A percentile compares a stretch with the other conserved stretches of the same genome.
phyloP scores from a whole-genome alignment of 2,797 vertebrate species.

The Gallirallus australis region DNA sequence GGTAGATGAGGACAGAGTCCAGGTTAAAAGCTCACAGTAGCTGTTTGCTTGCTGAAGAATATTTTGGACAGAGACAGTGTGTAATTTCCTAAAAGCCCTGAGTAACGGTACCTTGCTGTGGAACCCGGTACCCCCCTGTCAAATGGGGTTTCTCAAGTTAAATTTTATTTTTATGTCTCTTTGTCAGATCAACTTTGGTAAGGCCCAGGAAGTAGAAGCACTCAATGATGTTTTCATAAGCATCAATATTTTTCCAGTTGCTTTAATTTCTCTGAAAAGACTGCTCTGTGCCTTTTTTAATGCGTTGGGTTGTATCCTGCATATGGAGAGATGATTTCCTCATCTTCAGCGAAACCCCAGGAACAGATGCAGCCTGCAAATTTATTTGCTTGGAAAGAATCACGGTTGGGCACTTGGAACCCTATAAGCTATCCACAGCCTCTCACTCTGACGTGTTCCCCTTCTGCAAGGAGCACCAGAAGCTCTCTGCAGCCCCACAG shows the following conservation, averaged over 20 bases:
- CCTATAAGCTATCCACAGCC: conserved; percentile 48
- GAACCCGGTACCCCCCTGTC: background rate
- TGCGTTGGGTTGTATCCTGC: conserved; percentile 30
- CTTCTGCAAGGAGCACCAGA: background rate
- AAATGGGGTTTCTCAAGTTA: background rate
- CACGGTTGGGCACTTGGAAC: conserved; percentile 57
- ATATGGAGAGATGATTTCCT: conserved; percentile 61
- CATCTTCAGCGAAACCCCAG: conserved; percentile 46
- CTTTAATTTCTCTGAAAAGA: conserved; percentile 43
- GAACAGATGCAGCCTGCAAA: conserved; percentile 59
- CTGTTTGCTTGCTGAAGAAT: background rate
- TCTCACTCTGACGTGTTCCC: conserved; percentile 24
- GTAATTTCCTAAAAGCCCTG: background rate
- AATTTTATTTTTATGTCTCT: background rate
- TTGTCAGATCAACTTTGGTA: background rate
- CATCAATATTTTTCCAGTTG: background rate
- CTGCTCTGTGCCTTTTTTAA: conserved; percentile 40
- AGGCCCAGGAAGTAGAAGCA: background rate
- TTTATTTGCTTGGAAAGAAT: conserved; percentile 65
- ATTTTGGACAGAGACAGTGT: background rate
- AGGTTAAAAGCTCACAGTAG: background rate
- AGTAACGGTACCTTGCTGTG: background rate
- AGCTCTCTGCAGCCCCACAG: too few species aligned
- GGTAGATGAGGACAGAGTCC: background rate
- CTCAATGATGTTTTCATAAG: background rate